Evolutionary conservation across 1,140 invertebrate species (phyloP), one percentile per base, ranked within the genome.

Genomic region (Cydia fagiglandana): DNA sequence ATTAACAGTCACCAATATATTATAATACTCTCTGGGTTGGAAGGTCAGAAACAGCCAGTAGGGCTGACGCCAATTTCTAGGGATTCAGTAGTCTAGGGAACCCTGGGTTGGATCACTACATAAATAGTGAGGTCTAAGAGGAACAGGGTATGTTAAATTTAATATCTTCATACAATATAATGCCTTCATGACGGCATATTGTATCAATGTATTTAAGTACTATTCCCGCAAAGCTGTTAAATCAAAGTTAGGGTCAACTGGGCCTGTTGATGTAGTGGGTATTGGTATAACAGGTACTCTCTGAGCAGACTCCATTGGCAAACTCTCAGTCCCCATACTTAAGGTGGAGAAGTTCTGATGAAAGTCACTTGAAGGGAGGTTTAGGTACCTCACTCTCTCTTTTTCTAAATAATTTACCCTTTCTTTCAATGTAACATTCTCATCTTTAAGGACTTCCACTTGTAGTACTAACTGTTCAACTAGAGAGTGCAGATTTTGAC

Each of bases 361-460:
- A 41, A 79, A 79, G 30, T 81, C 81, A 78, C 76, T 81, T 76
- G 86, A 34, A 70, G 86, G 82, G 61, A 87, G 79, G 79, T 88
- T 90, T 0, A 92, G 73, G 78, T 89, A 89, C 77, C 82, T 89
- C 0, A 88, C 83, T 81, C 92, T 90, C 83, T 94, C 93, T 78
- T 87, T 89, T 86, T 94, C 94, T 77, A 94, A 91, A 79, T 88
- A 91, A 75, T 82, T 88, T 3, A 94, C 84, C 78, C 86, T 87
- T 78, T 94, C 93, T 75, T 91, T 94, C 9, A 95, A 82, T 45
- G 90, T 89, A 56, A 92, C 89, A 76, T 94, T 94, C 84, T 95
- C 94, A 84, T 93, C 91, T 78, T 94, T 94, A 64, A 94, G 94
- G 4, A 93, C 87, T 80, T 95, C 95, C 17, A 95, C 85, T 85